Percentiles rank a stretch among this genome's conserved stretches.
phyloP scores from a whole-genome alignment of 2,113 vertebrate genomes.

The Physeter macrocephalus region DNA sequence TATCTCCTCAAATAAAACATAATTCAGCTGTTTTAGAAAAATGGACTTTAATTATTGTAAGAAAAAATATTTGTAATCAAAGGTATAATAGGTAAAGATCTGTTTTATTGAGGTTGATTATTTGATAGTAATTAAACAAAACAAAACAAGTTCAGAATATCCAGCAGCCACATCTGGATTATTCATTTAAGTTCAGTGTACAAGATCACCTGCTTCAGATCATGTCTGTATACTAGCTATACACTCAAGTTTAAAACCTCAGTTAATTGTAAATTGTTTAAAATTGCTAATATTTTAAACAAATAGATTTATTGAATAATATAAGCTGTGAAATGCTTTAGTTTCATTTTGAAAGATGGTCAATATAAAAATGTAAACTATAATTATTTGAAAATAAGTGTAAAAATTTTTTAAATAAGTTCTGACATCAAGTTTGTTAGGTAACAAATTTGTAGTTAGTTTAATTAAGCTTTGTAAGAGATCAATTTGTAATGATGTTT shows the following conservation, averaged over 20 bases:
- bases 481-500: slow-evolving; percentile 8
- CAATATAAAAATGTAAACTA: neutral
- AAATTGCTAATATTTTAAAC: neutral
- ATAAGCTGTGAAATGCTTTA: neutral
- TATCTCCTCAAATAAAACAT: slow-evolving; percentile 8
- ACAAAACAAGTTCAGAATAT: neutral
- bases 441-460: slow-evolving; percentile 5
- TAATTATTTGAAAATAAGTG: neutral
- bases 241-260: neutral
- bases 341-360: slow-evolving; percentile 50
- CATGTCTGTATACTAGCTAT: neutral
- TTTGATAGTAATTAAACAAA: slow-evolving; percentile 43
- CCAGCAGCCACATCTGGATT: neutral
- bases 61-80: neutral
- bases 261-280: neutral
- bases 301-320: slow-evolving; percentile 11
- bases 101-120: slow-evolving; percentile 26
- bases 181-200: neutral
- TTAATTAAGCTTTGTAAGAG: slow-evolving; percentile 44
- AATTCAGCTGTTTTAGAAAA: slow-evolving; percentile 39
- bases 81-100: slow-evolving; percentile 25
- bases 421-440: neutral
- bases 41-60: neutral
- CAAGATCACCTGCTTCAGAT: neutral
- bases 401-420: neutral